These are phyloP conservation scores for Apamea monoglypha DNA, from an alignment of 2,888 invertebrate species.

Conservation along the genomic window DNA sequence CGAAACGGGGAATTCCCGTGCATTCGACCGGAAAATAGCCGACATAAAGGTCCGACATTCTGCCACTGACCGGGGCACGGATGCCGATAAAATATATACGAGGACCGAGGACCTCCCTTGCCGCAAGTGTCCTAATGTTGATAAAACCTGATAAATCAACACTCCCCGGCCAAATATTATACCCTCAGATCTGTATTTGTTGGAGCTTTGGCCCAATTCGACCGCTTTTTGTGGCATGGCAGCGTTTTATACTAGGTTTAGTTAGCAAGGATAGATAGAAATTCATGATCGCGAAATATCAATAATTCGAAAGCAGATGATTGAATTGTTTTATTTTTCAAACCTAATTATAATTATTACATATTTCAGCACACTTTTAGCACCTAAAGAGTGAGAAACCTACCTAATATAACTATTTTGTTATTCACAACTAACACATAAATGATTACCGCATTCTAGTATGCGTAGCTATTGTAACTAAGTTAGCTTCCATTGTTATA, in stretches of 20 bases:
- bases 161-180: conserved; percentile 51
- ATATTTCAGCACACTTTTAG: not conserved
- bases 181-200: conserved; percentile 52
- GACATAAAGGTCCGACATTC: conserved; percentile 87
- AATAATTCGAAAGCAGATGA: not conserved
- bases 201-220: conserved; percentile 34
- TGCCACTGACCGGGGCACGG: conserved; percentile 81
- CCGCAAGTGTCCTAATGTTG: conserved; percentile 74
- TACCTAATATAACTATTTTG: not conserved
- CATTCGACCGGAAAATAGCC: conserved; percentile 88
- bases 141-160: conserved; percentile 68
- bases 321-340: not conserved
- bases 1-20: conserved; percentile 85
- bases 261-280: not conserved
- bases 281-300: not conserved
- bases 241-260: conserved; percentile 7
- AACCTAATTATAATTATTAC: not conserved
- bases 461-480: conserved; percentile 13
- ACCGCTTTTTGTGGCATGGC: conserved; percentile 18
- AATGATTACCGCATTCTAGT: conserved; percentile 6
- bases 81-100: conserved; percentile 82
- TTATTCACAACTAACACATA: not conserved
- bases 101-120: conserved; percentile 66
- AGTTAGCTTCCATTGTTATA: conserved; percentile 28
- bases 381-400: not conserved